Conservation (phyloP, 2,888 invertebrate genomes). For the Camponotus fellah region DNA sequence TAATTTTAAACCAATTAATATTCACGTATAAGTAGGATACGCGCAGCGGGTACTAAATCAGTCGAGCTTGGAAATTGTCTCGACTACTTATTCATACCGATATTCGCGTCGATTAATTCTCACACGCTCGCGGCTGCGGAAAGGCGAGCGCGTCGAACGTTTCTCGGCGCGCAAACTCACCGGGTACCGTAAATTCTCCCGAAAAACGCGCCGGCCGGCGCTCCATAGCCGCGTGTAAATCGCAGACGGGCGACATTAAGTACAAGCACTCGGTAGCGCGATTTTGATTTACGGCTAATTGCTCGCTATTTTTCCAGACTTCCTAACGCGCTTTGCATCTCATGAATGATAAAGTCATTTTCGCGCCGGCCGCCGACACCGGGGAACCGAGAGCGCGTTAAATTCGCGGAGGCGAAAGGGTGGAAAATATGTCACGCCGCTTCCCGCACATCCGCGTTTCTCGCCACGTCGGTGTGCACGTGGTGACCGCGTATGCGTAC, state of each 20-base stretch:
- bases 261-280: slow-evolving; percentile 68
- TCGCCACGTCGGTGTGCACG: slow-evolving; percentile 30
- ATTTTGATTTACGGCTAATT: slow-evolving; percentile 83
- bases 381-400: slow-evolving; percentile 51
- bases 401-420: slow-evolving; percentile 61
- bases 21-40: background rate
- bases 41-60: slow-evolving; percentile 19
- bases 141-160: slow-evolving; percentile 27
- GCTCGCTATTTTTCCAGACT: slow-evolving; percentile 76
- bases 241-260: slow-evolving; percentile 59
- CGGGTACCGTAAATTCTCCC: slow-evolving; percentile 25
- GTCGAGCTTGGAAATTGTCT: slow-evolving; percentile 38
- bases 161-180: slow-evolving; percentile 15
- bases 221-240: slow-evolving; percentile 44
- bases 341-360: slow-evolving; percentile 80
- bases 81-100: slow-evolving; percentile 35
- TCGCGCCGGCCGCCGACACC: slow-evolving; percentile 61
- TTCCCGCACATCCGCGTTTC: slow-evolving; percentile 54
- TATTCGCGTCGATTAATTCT: slow-evolving; percentile 47
- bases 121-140: background rate
- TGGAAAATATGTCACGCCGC: slow-evolving; percentile 63
- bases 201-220: slow-evolving; percentile 30
- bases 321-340: slow-evolving; percentile 76
- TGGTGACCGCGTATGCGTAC: background rate
- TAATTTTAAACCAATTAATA: slow-evolving; percentile 8